phyloP scores from a whole-genome alignment of 2,113 vertebrate genomes.

The Heliornis fulica region DNA sequence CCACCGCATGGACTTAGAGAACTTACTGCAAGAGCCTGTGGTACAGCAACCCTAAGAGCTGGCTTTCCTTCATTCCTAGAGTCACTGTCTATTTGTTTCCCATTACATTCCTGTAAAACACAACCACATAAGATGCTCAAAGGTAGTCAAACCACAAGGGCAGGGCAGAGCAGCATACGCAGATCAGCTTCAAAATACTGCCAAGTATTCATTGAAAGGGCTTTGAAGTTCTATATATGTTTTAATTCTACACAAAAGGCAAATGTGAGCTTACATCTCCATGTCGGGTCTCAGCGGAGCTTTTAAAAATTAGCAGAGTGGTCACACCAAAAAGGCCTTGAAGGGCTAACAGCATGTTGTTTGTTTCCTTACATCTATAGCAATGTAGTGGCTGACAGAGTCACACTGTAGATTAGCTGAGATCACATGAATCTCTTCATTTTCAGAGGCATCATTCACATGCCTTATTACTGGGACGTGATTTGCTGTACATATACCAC shows the following conservation, averaged over 20 bases:
- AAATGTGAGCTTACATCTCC: neutral
- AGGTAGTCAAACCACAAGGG: neutral
- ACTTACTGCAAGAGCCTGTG: neutral
- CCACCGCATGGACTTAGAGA: neutral
- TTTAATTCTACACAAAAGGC: neutral
- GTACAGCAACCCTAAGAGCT: neutral
- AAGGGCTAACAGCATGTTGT: neutral
- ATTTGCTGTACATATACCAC: neutral
- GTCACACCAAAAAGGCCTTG: neutral
- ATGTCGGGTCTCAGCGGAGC: neutral
- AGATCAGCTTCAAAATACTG: neutral
- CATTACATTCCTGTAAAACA: neutral
- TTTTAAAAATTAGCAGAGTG: neutral
- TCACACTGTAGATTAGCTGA: accelerated
- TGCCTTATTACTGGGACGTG: neutral
- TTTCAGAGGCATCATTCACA: neutral
- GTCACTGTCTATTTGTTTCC: neutral
- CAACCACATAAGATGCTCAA: neutral
- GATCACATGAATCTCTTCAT: neutral
- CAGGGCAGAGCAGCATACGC: neutral
- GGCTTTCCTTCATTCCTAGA: neutral
- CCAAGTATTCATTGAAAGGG: neutral
- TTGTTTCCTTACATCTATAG: neutral
- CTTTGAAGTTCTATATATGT: neutral
- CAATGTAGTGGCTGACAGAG: neutral